Evolutionary conservation across 2,888 invertebrate genomes (phyloP), one percentile per base, ranked within the genome.

Genomic region (Plutella xylostella): DNA sequence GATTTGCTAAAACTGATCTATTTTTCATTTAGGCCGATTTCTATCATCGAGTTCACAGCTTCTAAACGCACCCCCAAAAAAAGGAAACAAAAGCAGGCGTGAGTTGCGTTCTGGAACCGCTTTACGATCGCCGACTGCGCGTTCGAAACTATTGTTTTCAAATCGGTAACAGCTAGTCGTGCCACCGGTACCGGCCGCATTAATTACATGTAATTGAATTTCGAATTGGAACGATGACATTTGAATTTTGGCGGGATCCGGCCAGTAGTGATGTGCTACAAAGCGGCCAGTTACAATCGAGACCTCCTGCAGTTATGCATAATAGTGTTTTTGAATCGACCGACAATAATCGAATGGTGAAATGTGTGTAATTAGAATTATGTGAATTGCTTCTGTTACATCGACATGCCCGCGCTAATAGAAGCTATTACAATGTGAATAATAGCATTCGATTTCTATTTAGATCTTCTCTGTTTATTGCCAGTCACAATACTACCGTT

Each of bases 161-260:
- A 72, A 74, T 74, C 69, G 64, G 68, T 72, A 72, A 70, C 69
- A 74, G 66, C 64, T 65, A 65, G 69, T 66, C 65, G 72, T 73
- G 80, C 75, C 73, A 75, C 73, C 72, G 75, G 63, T 72, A 65
- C 70, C 69, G 70, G 62, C 67, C 70, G 74, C 72, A 79, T 84
- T 87, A 87, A 87, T 87, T 87, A 86, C 85, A 78, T 66, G 76
- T 85, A 85, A 86, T 87, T 87, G 86, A 86, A 86, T 85, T 87
- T 87, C 82, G 86, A 86, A 87, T 87, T 87, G 86, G 86, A 77
- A 86, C 78, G 86, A 87, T 87, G 87, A 87, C 86, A 86, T 82
- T 86, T 80, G 76, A 76, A 72, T 85, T 87, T 86, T 84, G 68
- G 74, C 79, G 77, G 72, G 71, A 70, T 63, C 60, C 66, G 67